Base-by-base conservation (phyloP, 2,888 invertebrate species). In the Hermaeophaga mercurialis region DNA sequence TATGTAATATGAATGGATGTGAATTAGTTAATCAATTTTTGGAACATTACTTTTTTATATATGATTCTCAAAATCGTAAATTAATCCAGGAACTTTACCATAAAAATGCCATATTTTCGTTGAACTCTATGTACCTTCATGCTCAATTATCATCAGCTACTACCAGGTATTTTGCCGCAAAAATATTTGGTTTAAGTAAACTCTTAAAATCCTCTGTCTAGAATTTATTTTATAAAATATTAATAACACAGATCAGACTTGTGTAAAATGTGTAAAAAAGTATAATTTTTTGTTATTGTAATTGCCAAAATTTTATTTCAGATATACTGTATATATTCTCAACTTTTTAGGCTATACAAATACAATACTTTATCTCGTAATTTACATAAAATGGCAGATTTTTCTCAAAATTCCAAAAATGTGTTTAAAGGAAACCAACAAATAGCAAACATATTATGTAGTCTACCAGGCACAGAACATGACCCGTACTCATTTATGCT, bases 401-500 rank as follows among this genome's bases (percentile, higher is more conserved):
- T 77, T 43, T 69, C 75, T 5, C 73, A 70, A 54, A 70, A 65
- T 8, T 61, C 65, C n/a, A 69, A 73, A 41, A 69, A 54, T 59
- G 57, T 79, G 15, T 65, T 65, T 52, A 50, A n/a, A 31, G 73
- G 75, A 19, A 62, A 61, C 47, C 28, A 49, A 9, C 73, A 74
- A 18, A 80, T 86, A 46, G 76, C 81, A 1, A 77, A 81, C 9
- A 70, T 78, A 34, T 71, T 86, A 12, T 72, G 75, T 44, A 62
- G 74, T 44, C 71, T 86, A 73, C 90, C 90, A 0, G 71, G 74
- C 3, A 80, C 86, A 0, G 78, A 82, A 58, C 90, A 90, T 73
- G 87, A 89, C 70, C 83, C 83, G 0, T 79, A 77, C 39, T 84
- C 87, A 0, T 87, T 90, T 66, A 80, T 81, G 6, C 82, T 88